Evolutionary conservation across 2,113 vertebrate species (phyloP).

Genomic region (Eudyptes chrysolophus): DNA sequence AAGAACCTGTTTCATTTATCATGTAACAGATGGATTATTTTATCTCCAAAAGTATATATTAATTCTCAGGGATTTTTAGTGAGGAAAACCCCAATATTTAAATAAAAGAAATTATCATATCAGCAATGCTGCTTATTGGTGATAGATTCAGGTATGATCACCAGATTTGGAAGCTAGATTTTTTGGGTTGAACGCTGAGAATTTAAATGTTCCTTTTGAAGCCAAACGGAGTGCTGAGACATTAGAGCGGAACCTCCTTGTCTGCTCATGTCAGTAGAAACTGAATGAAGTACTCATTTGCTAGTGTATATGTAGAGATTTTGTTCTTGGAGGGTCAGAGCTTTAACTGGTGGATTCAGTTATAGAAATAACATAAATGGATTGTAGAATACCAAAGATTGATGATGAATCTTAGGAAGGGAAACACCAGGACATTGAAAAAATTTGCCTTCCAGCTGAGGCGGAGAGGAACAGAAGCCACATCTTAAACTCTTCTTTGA

Average conservation of each 20-base stretch:
- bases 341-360: not conserved
- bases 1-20: slow-evolving; percentile 59
- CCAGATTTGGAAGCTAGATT: not conserved
- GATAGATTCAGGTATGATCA: not conserved
- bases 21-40: slow-evolving; percentile 43
- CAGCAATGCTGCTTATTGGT: not conserved
- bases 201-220: not conserved
- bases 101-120: not conserved
- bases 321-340: not conserved
- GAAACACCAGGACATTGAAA: not conserved
- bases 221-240: not conserved
- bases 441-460: not conserved
- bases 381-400: not conserved
- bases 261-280: not conserved
- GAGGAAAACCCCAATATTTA: not conserved
- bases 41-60: slow-evolving; percentile 6
- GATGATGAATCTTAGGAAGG: not conserved
- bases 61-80: not conserved
- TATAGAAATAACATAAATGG: not conserved
- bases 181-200: not conserved
- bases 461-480: not conserved
- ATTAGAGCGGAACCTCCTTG: rapidly evolving
- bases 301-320: not conserved
- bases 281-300: not conserved
- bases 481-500: not conserved